phyloP scores from a whole-genome alignment of 2,888 invertebrate genomes.

The Drosophila phalerata region DNA sequence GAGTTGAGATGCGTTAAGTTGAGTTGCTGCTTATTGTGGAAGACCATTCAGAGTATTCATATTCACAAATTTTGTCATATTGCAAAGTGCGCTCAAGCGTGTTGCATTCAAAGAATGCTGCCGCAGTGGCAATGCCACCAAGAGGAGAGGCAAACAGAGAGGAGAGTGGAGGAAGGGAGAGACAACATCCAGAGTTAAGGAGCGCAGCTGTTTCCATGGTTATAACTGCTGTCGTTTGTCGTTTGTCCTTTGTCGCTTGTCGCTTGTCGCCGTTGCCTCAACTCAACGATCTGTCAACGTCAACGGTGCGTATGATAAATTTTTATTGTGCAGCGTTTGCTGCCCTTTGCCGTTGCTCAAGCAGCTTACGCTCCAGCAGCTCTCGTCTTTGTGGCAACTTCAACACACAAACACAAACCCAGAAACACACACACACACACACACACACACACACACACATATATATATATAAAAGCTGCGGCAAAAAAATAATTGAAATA shows the following conservation, averaged over 20 bases:
- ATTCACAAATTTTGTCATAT: conserved; percentile 65
- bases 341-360: conserved; percentile 23
- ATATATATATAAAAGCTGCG: background rate
- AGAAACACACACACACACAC: background rate
- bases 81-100: conserved; percentile 70
- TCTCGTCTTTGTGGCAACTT: conserved; percentile 31
- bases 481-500: conserved; percentile 4
- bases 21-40: conserved; percentile 32
- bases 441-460: background rate
- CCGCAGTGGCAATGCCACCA: conserved; percentile 11
- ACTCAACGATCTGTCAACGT: conserved; percentile 77
- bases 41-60: conserved; percentile 42
- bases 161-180: background rate
- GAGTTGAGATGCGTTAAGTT: conserved; percentile 10
- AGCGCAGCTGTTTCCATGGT: conserved; percentile 34
- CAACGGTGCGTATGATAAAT: conserved; percentile 81
- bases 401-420: conserved; percentile 1
- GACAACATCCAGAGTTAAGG: conserved; percentile 9
- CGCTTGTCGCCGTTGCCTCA: conserved; percentile 49
- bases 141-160: background rate
- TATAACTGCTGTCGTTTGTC: conserved; percentile 38
- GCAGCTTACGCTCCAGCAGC: conserved; percentile 42
- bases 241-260: conserved; percentile 27
- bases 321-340: conserved; percentile 65
- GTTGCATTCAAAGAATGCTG: conserved; percentile 57